Conservation (phyloP, 2,797 vertebrate species). For the Arctocebus calabarensis region DNA sequence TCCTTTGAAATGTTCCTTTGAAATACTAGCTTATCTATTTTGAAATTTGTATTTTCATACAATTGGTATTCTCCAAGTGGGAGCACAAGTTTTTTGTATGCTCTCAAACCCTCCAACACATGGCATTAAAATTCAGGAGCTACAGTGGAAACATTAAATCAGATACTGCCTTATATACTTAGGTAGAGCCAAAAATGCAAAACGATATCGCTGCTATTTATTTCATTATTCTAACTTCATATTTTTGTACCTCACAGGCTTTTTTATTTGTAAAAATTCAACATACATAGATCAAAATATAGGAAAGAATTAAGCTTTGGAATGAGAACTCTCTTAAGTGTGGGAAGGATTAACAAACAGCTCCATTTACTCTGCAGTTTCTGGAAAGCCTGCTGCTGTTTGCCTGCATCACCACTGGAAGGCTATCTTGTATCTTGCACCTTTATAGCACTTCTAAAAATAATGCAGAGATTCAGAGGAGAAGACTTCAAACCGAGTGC, state of each 20-base stretch:
- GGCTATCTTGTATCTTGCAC: neutral
- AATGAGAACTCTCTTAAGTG: neutral
- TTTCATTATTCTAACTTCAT: neutral
- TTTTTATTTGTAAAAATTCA: slow-evolving; percentile 47
- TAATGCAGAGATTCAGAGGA: neutral
- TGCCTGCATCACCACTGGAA: neutral
- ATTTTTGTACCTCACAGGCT: neutral
- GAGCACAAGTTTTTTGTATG: neutral
- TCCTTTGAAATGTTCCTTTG: slow-evolving; percentile 62
- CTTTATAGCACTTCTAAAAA: slow-evolving; percentile 29
- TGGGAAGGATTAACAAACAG: neutral
- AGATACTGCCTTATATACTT: neutral
- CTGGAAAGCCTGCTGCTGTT: neutral
- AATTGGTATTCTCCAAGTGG: slow-evolving; percentile 4
- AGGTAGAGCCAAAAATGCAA: neutral
- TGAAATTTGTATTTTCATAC: slow-evolving; percentile 18
- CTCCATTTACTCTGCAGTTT: neutral
- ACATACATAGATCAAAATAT: neutral
- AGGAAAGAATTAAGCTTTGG: neutral
- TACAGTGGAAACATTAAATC: slow-evolving; percentile 54
- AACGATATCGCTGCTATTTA: neutral
- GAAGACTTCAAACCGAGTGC: neutral
- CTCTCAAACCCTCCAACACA: neutral
- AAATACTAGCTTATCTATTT: slow-evolving; percentile 42
- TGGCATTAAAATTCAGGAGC: slow-evolving; percentile 5